A percentile compares a stretch with the other conserved stretches of the same genome.
Conservation (phyloP, 2,888 invertebrate genomes). For the Megaustenia siamemsis region DNA sequence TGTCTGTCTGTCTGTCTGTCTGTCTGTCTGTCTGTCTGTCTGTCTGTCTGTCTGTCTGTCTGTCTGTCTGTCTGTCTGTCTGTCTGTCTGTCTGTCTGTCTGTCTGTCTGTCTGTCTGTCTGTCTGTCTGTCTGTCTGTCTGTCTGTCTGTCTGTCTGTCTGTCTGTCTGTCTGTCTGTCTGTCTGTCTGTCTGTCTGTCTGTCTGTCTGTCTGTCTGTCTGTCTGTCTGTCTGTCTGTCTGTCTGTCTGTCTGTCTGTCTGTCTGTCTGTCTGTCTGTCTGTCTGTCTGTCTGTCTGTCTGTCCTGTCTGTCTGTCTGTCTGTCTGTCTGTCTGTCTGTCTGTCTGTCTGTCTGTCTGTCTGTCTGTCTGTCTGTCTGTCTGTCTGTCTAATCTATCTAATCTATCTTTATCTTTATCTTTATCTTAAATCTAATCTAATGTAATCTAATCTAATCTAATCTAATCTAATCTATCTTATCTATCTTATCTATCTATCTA, state of each 20-base stretch:
- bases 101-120: background rate
- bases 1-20: background rate
- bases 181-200: slow-evolving; percentile 3
- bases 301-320: too few species aligned
- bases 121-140: background rate
- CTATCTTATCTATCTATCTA: too few species aligned
- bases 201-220: slow-evolving; percentile 21
- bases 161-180: background rate
- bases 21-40: background rate
- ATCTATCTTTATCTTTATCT: too few species aligned
- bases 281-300: too few species aligned
- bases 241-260: slow-evolving; percentile 10
- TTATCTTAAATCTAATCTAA: too few species aligned
- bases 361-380: slow-evolving; percentile 10
- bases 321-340: background rate
- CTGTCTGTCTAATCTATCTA: slow-evolving; percentile 9
- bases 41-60: background rate
- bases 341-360: slow-evolving; percentile 10
- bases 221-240: slow-evolving; percentile 13
- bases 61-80: slow-evolving; percentile 2
- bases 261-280: slow-evolving; percentile 10
- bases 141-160: background rate
- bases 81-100: slow-evolving; percentile 9
- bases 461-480: too few species aligned
- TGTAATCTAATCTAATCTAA: background rate